Evolutionary conservation across 2,888 invertebrate species (phyloP).

Genomic region (Labia minor): DNA sequence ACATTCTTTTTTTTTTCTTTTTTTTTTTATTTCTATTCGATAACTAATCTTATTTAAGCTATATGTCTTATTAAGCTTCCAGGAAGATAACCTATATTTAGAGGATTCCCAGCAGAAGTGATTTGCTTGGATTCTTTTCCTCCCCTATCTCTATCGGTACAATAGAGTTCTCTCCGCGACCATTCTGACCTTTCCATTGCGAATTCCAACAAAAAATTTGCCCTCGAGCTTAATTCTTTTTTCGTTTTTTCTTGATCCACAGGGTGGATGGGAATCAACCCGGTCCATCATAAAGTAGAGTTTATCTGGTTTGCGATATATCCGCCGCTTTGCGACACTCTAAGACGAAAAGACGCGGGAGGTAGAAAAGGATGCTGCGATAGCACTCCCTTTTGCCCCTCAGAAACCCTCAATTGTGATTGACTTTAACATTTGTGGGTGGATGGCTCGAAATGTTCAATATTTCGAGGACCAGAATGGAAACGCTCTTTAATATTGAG

Average conservation of each 20-base stretch:
- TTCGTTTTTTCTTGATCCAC: neutral
- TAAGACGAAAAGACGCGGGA: neutral
- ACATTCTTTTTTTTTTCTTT: too few species aligned
- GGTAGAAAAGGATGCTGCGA: neutral
- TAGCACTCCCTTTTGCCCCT: neutral
- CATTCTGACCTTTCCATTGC: too few species aligned
- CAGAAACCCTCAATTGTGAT: neutral
- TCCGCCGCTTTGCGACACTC: slow-evolving; percentile 7
- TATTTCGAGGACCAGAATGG: neutral
- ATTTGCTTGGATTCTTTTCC: too few species aligned
- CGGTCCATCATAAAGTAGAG: slow-evolving; percentile 7
- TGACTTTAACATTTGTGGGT: neutral
- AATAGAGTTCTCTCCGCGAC: too few species aligned
- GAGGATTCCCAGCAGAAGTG: too few species aligned
- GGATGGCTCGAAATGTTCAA: neutral
- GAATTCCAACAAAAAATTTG: neutral
- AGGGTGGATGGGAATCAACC: too few species aligned
- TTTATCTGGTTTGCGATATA: slow-evolving; percentile 13
- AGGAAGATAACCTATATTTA: too few species aligned
- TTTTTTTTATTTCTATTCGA: too few species aligned
- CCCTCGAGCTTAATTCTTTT: neutral
- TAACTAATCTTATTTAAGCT: too few species aligned
- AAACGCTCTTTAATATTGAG: neutral
- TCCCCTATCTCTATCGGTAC: too few species aligned
- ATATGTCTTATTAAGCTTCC: too few species aligned